Evolutionary conservation across 2,888 invertebrate genomes (phyloP).

Genomic region (Leistus spinibarbis): DNA sequence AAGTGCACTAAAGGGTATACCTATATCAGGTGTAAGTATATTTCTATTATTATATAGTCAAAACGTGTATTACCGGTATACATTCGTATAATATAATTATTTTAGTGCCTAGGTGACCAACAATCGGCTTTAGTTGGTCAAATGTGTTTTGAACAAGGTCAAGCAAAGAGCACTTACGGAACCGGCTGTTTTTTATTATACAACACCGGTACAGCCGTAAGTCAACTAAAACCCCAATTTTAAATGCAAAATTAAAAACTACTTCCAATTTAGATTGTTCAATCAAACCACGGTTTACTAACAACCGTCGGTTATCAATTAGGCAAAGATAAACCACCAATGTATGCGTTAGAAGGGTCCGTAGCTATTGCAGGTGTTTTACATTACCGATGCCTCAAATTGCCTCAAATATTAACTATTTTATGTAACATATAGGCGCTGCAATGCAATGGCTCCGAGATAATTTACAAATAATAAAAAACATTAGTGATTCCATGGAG

Average conservation of each 20-base stretch:
- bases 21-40: slow-evolving; percentile 81
- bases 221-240: slow-evolving; percentile 42
- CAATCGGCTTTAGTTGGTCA: slow-evolving; percentile 94
- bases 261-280: slow-evolving; percentile 67
- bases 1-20: slow-evolving; percentile 77
- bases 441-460: slow-evolving; percentile 90
- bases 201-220: slow-evolving; percentile 81
- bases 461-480: slow-evolving; percentile 76
- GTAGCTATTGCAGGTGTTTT: slow-evolving; percentile 76
- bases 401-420: not conserved
- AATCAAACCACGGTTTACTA: slow-evolving; percentile 85
- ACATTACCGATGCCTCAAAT: slow-evolving; percentile 37
- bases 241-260: not conserved
- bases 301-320: slow-evolving; percentile 92
- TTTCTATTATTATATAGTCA: no score
- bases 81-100: no score
- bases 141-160: slow-evolving; percentile 83
- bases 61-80: no score
- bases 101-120: slow-evolving; percentile 91
- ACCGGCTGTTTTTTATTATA: slow-evolving; percentile 95
- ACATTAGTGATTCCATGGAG: slow-evolving; percentile 69
- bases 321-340: slow-evolving; percentile 73
- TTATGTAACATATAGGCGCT: slow-evolving; percentile 62
- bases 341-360: slow-evolving; percentile 93
- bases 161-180: slow-evolving; percentile 94